phyloP scores from a whole-genome alignment of 2,113 vertebrate genomes.

The Petroica traversi region DNA sequence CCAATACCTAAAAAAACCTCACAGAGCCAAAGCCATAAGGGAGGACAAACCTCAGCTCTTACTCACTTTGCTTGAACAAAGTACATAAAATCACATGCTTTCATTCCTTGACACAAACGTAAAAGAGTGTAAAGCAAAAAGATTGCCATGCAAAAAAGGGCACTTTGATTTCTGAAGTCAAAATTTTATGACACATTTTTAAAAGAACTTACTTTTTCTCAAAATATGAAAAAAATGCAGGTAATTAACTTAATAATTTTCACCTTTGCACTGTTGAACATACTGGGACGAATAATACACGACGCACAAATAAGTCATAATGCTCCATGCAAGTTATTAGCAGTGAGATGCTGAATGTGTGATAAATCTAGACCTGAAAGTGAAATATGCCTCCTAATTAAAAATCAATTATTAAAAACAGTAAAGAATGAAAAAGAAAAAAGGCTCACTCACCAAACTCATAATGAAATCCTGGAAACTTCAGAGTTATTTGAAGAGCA shows the following conservation, averaged over 20 bases:
- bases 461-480: conserved; percentile 32
- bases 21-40: not conserved
- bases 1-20: not conserved
- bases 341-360: not conserved
- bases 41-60: not conserved
- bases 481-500: conserved; percentile 37
- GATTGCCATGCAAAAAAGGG: not conserved
- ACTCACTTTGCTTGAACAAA: not conserved
- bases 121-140: not conserved
- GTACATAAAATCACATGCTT: not conserved
- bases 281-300: not conserved
- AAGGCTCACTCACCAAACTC: conserved; percentile 19
- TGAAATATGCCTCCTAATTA: conserved; percentile 49
- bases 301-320: conserved; percentile 4
- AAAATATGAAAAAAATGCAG: not conserved
- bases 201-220: not conserved
- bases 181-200: not conserved
- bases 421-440: conserved; percentile 24
- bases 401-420: conserved; percentile 63
- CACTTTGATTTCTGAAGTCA: not conserved
- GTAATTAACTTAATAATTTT: not conserved
- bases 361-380: conserved; percentile 28
- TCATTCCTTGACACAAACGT: not conserved
- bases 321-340: not conserved
- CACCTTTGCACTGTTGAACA: not conserved